Percentiles rank a stretch among this genome's conserved stretches.
phyloP scores from a whole-genome alignment of 2,113 vertebrate species.

The Petrocephalus zakoni region DNA sequence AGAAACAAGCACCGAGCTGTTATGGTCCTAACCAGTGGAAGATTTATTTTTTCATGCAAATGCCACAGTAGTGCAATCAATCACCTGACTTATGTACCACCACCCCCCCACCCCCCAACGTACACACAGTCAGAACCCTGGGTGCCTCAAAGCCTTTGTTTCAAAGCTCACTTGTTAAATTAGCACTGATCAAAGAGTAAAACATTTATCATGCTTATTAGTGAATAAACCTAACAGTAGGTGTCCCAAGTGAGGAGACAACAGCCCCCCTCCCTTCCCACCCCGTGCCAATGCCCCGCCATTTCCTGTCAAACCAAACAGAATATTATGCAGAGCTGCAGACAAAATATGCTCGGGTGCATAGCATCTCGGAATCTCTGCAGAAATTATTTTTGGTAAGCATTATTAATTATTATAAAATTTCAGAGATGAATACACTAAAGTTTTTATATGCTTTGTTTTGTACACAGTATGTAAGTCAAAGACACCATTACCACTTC shows the following conservation, averaged over 20 bases:
- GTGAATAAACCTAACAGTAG: constrained; percentile 81
- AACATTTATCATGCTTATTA: constrained; percentile 86
- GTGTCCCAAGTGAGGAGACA: constrained; percentile 79
- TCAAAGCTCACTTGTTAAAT: constrained; percentile 76
- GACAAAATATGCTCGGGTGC: constrained; percentile 72
- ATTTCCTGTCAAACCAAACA: constrained; percentile 76
- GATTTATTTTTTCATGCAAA: constrained; percentile 56
- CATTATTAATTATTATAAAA: background rate
- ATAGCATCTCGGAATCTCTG: constrained; percentile 57
- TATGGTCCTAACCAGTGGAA: constrained; percentile 46
- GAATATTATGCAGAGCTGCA: constrained; percentile 71
- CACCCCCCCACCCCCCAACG: constrained; percentile 14
- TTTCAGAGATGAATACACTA: background rate
- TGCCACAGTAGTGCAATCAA: constrained; percentile 70
- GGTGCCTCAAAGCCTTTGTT: constrained; percentile 71
- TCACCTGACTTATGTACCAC: constrained; percentile 63
- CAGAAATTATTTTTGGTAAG: constrained; percentile 56
- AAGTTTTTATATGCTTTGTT: background rate
- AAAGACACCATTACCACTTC: background rate
- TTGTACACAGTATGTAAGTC: background rate
- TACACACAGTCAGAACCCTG: constrained; percentile 55
- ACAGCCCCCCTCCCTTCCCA: constrained; percentile 27
- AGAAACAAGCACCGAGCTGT: background rate
- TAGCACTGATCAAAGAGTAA: constrained; percentile 82
- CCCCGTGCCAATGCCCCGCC: constrained; percentile 39